These are phyloP conservation scores for Nomada ruficornis DNA, from an alignment of 2,888 invertebrate species.

Conservation along the genomic window DNA sequence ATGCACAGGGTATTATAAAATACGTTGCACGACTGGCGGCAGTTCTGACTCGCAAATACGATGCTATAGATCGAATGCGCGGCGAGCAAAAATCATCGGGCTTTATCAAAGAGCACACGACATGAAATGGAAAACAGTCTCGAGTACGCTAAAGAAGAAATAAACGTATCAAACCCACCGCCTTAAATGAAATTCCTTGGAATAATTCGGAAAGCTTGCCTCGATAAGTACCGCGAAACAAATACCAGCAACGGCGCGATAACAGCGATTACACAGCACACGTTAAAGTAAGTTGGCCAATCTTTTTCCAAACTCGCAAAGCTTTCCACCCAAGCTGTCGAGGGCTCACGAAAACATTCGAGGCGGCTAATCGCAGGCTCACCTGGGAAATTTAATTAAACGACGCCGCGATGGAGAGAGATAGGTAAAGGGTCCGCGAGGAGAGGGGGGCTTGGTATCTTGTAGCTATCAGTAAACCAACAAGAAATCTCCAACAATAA, in stretches of 20 bases:
- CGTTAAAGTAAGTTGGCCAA: too few relatives aligned
- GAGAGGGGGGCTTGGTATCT: background rate
- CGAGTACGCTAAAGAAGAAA: too few relatives aligned
- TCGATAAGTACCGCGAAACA: too few relatives aligned
- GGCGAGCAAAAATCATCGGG: too few relatives aligned
- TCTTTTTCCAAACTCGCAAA: background rate
- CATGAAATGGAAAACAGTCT: too few relatives aligned
- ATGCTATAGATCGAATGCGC: too few relatives aligned
- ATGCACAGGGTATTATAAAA: background rate
- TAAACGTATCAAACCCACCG: too few relatives aligned
- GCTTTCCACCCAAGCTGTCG: background rate
- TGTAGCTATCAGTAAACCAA: constrained; percentile 30
- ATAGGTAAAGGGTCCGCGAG: background rate
- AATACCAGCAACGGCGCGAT: too few relatives aligned
- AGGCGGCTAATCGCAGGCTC: constrained; percentile 27
- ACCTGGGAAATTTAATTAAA: constrained; percentile 53
- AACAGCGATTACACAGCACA: too few relatives aligned
- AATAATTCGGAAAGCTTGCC: too few relatives aligned
- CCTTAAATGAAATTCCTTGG: too few relatives aligned
- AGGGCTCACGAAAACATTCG: background rate
- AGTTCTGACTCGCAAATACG: background rate
- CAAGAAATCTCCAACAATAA: constrained; percentile 59
- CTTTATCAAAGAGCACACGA: too few relatives aligned
- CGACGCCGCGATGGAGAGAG: constrained; percentile 6
- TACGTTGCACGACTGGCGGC: background rate